These are phyloP conservation scores for Xyrauchen texanus DNA, from an alignment of 2,113 vertebrate genomes.

Conservation along the genomic window DNA sequence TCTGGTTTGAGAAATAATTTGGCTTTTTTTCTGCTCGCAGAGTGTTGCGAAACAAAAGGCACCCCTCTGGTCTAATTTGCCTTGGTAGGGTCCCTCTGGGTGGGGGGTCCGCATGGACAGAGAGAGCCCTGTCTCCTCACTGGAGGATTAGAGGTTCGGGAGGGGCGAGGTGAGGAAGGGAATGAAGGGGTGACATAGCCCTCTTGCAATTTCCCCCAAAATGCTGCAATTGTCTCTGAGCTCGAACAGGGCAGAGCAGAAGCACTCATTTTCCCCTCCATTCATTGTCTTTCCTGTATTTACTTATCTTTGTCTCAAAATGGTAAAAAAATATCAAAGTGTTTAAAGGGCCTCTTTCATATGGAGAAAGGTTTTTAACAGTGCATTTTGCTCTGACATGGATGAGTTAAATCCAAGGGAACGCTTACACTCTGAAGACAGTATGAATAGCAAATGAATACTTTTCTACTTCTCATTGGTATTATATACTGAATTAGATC, in stretches of 20 bases:
- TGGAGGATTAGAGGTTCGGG: slow-evolving; percentile 74
- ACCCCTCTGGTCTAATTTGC: slow-evolving; percentile 76
- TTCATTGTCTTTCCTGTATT: slow-evolving; percentile 81
- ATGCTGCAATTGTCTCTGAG: slow-evolving; percentile 80
- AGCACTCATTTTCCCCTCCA: slow-evolving; percentile 74
- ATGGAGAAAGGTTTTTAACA: slow-evolving; percentile 70
- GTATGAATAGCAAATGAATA: slow-evolving; percentile 77
- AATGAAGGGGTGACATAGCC: slow-evolving; percentile 57
- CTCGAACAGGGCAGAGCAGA: slow-evolving; percentile 74
- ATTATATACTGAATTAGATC: slow-evolving; percentile 77
- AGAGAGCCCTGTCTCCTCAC: slow-evolving; percentile 71
- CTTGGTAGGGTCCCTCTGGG: slow-evolving; percentile 78
- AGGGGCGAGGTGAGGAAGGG: slow-evolving; percentile 61
- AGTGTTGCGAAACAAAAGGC: slow-evolving; percentile 78
- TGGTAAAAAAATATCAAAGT: slow-evolving; percentile 64
- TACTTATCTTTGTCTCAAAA: slow-evolving; percentile 80
- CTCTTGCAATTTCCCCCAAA: slow-evolving; percentile 80
- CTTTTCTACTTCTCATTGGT: slow-evolving; percentile 69
- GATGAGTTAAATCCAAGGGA: slow-evolving; percentile 72
- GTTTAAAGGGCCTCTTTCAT: slow-evolving; percentile 74
- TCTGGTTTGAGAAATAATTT: slow-evolving; percentile 91
- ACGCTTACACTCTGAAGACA: slow-evolving; percentile 70
- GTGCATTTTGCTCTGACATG: slow-evolving; percentile 64
- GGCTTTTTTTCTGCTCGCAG: slow-evolving; percentile 79
- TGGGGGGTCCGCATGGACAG: slow-evolving; percentile 80